Base-by-base conservation (phyloP, 2,113 vertebrate genomes). In the Alethe diademata region DNA sequence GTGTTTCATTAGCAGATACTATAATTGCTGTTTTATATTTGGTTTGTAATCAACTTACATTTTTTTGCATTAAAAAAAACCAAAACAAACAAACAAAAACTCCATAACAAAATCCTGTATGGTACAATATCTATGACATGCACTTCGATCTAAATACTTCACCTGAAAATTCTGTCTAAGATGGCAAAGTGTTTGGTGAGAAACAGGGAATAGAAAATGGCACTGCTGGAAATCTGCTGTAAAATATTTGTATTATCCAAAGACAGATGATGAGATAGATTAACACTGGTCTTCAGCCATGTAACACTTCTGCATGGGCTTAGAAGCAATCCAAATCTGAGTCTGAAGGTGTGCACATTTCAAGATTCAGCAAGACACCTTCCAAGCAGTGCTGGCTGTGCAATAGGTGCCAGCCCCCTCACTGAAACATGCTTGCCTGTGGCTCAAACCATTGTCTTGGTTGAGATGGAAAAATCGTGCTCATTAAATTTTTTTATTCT, bases 241-340 rank as follows among this genome's bases (percentile, higher is more conserved):
- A 28, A 79, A 91, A 51, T n/a, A 71, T n/a, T 8, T 65, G 29
- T 36, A 75, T 19, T 36, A 69, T 28, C 18, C 57, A 65, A 75
- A 73, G 22, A 85, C 13, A 90, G 76, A 65, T 4, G 0, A 57
- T 36, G 40, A 23, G 26, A 47, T 3, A 57, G 24, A 35, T n/a
- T 25, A 71, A 45, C 36, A 61, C 24, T 24, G 42, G 8, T 58
- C 56, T 67, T 66, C 12, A 85, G 40, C 25, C 43, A 85, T 1
- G 1, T 20, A 42, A 61, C 16, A 56, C 28, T 75, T 54, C 36
- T 57, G 28, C 38, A 85, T 11, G 14, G 48, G 33, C 40, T 72
- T 33, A 53, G 36, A 45, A 71, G 29, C 47, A 83, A 50, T 28
- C 0, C 0, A 70, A 61, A 40, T 29, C 22, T 0, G 0, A 48